phyloP scores from a whole-genome alignment of 2,113 vertebrate species.

The Galemys pyrenaicus region DNA sequence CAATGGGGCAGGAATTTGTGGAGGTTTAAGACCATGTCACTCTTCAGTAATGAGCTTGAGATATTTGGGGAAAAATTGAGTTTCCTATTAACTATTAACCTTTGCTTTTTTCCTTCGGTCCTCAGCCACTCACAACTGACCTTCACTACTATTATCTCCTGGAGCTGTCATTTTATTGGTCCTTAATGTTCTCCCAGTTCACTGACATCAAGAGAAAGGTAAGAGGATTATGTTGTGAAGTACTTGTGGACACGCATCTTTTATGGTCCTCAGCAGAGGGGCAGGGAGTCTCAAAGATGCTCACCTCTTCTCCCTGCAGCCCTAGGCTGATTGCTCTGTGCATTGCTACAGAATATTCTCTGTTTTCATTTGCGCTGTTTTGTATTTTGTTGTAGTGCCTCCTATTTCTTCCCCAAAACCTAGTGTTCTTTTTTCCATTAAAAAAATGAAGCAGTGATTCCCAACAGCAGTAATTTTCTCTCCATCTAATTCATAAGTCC shows the following conservation, averaged over 20 bases:
- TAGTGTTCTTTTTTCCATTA: constrained; percentile 10
- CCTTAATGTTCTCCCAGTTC: constrained; percentile 98
- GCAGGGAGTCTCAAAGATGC: background rate
- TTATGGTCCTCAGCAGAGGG: background rate
- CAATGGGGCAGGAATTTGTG: background rate
- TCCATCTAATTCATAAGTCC: constrained; percentile 35
- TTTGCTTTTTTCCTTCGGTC: constrained; percentile 73
- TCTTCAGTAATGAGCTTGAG: constrained; percentile 37
- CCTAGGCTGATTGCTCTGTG: background rate
- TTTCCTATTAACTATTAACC: constrained; percentile 70
- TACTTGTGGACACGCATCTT: background rate
- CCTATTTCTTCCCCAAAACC: background rate
- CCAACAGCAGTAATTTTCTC: background rate
- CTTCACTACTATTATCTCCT: constrained; percentile 97
- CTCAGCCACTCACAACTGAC: constrained; percentile 95
- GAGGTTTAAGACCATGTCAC: background rate
- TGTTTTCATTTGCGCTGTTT: background rate
- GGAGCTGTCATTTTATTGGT: constrained; percentile 98
- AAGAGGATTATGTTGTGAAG: constrained; percentile 77
- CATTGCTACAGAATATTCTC: background rate
- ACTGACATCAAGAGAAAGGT: constrained; percentile 99
- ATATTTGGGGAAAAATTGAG: constrained; percentile 44
- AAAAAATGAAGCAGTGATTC: background rate
- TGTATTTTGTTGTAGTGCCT: background rate
- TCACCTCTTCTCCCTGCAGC: background rate